Conservation (phyloP, 2,113 vertebrate genomes). For the Nicator chloris region DNA sequence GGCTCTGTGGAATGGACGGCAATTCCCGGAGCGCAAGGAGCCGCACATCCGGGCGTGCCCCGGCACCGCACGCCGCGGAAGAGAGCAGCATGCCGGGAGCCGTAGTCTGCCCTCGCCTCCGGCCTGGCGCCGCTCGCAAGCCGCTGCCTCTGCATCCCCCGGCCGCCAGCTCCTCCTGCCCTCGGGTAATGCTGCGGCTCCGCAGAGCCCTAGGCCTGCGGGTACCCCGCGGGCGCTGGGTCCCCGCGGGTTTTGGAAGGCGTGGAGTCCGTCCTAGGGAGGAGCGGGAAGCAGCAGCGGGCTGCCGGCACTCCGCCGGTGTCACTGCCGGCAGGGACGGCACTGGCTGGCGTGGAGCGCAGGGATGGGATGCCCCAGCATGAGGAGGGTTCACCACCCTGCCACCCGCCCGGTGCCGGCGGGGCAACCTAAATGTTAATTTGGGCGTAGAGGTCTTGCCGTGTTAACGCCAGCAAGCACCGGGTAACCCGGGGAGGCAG, state of each 20-base stretch:
- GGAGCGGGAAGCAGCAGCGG: not conserved
- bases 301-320: not conserved
- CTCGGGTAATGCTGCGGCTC: not conserved
- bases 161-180: not conserved
- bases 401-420: not conserved
- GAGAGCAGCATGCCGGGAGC: slow-evolving; percentile 30
- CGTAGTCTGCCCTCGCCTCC: not conserved
- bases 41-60: not conserved
- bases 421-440: not conserved
- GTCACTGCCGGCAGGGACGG: rapidly evolving
- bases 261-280: not conserved
- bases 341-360: rapidly evolving
- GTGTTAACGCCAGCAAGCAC: not conserved
- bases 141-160: too few relatives aligned
- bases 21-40: rapidly evolving
- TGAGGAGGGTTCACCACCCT: not conserved
- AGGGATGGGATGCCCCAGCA: not conserved
- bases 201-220: not conserved
- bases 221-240: too few relatives aligned
- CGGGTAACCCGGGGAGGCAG: rapidly evolving
- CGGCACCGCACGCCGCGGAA: not conserved
- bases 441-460: rapidly evolving
- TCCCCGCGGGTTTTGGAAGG: not conserved
- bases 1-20: rapidly evolving
- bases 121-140: not conserved